Conservation (phyloP, 2,888 invertebrate genomes). For the Athalia rosae region DNA sequence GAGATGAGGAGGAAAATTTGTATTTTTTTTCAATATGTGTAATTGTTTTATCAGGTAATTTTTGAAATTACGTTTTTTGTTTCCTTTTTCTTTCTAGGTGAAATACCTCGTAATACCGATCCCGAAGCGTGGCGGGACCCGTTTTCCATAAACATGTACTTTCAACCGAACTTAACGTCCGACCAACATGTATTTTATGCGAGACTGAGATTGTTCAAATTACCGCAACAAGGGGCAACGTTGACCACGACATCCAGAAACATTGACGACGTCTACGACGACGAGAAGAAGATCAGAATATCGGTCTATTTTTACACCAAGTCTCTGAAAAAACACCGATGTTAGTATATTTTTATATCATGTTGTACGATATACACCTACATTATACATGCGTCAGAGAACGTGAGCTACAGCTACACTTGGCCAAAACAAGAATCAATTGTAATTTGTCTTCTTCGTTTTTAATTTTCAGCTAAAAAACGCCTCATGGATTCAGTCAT, state of each 20-base stretch:
- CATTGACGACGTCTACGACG: conserved; percentile 67
- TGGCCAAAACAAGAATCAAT: background rate
- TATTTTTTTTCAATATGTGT: background rate
- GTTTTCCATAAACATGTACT: conserved; percentile 76
- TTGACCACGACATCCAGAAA: conserved; percentile 53
- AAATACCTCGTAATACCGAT: conserved; percentile 76
- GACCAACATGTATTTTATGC: conserved; percentile 75
- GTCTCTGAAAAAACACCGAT: conserved; percentile 76
- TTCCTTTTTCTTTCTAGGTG: conserved; percentile 71
- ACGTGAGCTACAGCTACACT: background rate
- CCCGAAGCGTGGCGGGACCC: conserved; percentile 76
- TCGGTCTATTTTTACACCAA: conserved; percentile 78
- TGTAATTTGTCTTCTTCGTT: background rate
- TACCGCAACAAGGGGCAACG: conserved; percentile 72
- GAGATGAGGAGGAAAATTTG: background rate
- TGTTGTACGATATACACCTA: no score
- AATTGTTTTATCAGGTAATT: no score
- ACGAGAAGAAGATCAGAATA: conserved; percentile 77
- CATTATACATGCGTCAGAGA: no score
- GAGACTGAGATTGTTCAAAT: conserved; percentile 75
- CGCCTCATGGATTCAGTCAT: conserved; percentile 69
- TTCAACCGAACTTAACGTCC: conserved; percentile 75
- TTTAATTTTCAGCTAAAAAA: conserved; percentile 63
- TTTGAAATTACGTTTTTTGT: background rate
- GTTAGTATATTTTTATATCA: conserved; percentile 67